Conservation (phyloP, 2,113 vertebrate species). For the Cervus canadensis region DNA sequence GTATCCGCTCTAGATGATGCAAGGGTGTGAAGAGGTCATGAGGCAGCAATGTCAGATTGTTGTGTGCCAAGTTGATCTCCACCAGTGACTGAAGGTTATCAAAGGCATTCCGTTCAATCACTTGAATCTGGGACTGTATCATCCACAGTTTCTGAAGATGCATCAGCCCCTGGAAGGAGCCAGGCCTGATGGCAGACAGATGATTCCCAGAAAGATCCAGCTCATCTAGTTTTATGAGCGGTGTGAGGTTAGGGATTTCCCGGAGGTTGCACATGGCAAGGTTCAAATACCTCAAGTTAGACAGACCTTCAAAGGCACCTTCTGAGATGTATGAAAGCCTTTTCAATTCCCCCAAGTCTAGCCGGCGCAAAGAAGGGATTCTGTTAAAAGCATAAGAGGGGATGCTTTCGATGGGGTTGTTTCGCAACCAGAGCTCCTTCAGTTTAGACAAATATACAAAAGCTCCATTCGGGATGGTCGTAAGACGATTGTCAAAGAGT, state of each 20-base stretch:
- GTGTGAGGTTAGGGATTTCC: conserved; percentile 98
- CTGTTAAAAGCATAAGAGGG: conserved; percentile 99
- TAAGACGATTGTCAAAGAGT: conserved; percentile 99
- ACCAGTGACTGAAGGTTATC: conserved; percentile 98
- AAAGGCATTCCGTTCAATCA: conserved; percentile 97
- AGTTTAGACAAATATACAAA: conserved; percentile 99
- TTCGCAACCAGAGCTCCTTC: conserved; percentile 98
- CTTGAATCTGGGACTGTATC: conserved; percentile 99
- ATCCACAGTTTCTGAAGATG: conserved; percentile 99
- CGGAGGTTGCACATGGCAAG: conserved; percentile 99
- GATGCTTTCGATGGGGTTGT: conserved; percentile 99
- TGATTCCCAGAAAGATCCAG: conserved; percentile 99
- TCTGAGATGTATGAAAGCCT: conserved; percentile 98
- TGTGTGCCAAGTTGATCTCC: conserved; percentile 98
- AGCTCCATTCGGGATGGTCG: conserved; percentile 98
- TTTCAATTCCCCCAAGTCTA: conserved; percentile 97
- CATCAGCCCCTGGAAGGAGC: conserved; percentile 98
- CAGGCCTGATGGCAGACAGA: conserved; percentile 92
- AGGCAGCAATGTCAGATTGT: conserved; percentile 97
- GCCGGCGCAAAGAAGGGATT: conserved; percentile 93
- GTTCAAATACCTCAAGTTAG: conserved; percentile 98
- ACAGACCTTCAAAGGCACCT: conserved; percentile 99
- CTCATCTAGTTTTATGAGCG: conserved; percentile 95
- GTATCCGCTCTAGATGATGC: conserved; percentile 94
- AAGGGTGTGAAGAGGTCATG: conserved; percentile 99